These are phyloP conservation scores for Microctenopoma lineatum DNA, from an alignment of 2,797 vertebrate species.

Conservation along the genomic window DNA sequence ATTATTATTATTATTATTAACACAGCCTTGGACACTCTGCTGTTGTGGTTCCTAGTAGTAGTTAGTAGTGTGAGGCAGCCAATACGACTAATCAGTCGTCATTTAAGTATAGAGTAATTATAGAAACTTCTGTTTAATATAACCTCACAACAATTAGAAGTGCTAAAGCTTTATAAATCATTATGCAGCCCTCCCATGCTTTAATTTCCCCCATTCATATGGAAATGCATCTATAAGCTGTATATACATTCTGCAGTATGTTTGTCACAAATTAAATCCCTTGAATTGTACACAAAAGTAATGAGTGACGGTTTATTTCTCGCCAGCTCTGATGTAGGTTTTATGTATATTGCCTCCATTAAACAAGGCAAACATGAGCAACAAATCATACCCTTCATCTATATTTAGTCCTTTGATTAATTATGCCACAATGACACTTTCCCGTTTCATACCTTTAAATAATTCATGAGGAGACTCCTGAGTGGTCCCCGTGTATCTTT, in stretches of 20 bases:
- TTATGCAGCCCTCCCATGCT: not conserved
- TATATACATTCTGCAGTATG: not conserved
- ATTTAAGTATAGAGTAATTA: not conserved
- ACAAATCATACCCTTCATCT: constrained; percentile 57
- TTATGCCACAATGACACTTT: constrained; percentile 56
- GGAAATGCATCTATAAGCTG: constrained; percentile 6
- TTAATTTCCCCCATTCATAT: constrained; percentile 16
- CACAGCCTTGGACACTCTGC: not conserved
- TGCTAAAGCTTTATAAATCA: not conserved
- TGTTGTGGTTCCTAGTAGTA: not conserved
- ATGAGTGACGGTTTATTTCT: constrained; percentile 16
- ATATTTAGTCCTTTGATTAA: constrained; percentile 72
- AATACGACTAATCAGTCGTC: not conserved
- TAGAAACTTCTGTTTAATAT: not conserved
- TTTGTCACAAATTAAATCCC: constrained; percentile 8
- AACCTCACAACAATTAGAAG: not conserved
- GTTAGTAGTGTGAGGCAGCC: not conserved
- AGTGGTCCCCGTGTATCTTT: constrained; percentile 43
- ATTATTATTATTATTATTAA: not conserved
- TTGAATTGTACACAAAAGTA: constrained; percentile 1
- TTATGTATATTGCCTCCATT: constrained; percentile 35
- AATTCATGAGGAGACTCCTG: constrained; percentile 59
- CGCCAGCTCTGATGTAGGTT: constrained; percentile 20
- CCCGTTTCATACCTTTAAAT: constrained; percentile 54
- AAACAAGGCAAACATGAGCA: constrained; percentile 40